Conservation (phyloP, 2,113 vertebrate species). For the Bagarius yarrelli region DNA sequence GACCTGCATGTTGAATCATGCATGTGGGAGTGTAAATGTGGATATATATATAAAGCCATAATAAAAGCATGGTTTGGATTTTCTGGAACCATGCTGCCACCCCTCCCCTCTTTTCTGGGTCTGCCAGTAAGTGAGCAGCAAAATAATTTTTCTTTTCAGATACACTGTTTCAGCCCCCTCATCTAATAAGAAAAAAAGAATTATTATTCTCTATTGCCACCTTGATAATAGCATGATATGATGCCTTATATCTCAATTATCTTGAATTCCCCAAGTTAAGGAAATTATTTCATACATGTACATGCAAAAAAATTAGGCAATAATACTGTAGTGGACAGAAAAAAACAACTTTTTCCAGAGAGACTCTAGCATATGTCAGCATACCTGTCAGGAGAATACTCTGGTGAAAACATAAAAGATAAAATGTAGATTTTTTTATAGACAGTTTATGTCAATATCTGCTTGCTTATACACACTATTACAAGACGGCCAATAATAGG, state of each 20-base stretch:
- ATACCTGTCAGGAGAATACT: background rate
- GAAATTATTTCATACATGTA: too few relatives aligned
- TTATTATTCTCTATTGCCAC: constrained; percentile 58
- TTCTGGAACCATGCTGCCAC: constrained; percentile 41
- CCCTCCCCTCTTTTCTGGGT: constrained; percentile 54
- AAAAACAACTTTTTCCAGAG: background rate
- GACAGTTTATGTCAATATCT: background rate
- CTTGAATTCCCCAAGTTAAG: too few relatives aligned
- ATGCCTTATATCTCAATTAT: constrained; percentile 49
- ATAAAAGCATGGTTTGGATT: constrained; percentile 53
- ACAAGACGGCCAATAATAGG: background rate
- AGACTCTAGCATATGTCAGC: background rate
- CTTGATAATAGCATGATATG: constrained; percentile 50
- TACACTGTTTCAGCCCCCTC: constrained; percentile 60
- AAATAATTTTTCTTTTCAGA: constrained; percentile 70
- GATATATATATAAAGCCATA: constrained; percentile 44
- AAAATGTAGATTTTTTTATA: background rate
- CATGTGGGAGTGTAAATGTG: background rate
- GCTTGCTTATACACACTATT: background rate
- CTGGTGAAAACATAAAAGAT: background rate
- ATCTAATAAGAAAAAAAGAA: constrained; percentile 58
- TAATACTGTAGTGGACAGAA: background rate
- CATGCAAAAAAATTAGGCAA: too few relatives aligned
- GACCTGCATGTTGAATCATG: background rate
- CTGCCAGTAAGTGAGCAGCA: constrained; percentile 67